Base-by-base conservation (phyloP, 2,797 vertebrate genomes). In the Jordanella pulchra region DNA sequence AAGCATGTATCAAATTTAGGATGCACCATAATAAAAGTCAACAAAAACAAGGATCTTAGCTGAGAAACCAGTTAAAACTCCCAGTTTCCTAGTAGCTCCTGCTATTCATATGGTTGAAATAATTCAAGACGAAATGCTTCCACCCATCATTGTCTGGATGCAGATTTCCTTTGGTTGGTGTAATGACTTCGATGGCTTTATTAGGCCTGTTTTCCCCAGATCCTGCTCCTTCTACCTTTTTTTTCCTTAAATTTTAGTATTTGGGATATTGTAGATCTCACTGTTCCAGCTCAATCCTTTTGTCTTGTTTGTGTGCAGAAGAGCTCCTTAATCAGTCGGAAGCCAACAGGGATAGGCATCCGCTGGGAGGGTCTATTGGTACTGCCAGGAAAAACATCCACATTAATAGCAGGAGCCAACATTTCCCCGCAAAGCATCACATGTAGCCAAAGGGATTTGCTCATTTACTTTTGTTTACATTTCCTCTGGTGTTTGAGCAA, bases 401-500 rank as follows among this genome's bases (percentile, higher is more conserved):
- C 47, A 51, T 27, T n/a, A 54, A 68, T 68, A 42, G 60, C 60
- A 3, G 2, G 60, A 63, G 60, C n/a, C 39, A n/a, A 39, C 35
- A 23, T 23, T 58, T 27, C 27, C 53, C 15, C 5, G 32, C 30
- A 45, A 67, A 58, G 55, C 63, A 18, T 39, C 35, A 51, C 32
- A 53, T 64, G 23, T 53, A n/a, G 32, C 11, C 3, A 6, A 63
- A n/a, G 35, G 21, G 11, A 42, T 63, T 61, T 61, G 45, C 18
- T 45, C 2, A 21, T 25, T 35, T 14, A 48, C 50, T 45, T 65
- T 14, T 3, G 27, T 10, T 30, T 67, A 18, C 10, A 11, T 60
- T 42, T 12, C 56, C 55, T 48, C 2, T 50, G 39, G 58, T 74
- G 71, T 55, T 72, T 67, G 65, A 80, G 77, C 74, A 70, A n/a